Percentiles rank a stretch among this genome's conserved stretches.
phyloP scores from a whole-genome alignment of 2,888 invertebrate species.

The Ischnus inquisitorius region DNA sequence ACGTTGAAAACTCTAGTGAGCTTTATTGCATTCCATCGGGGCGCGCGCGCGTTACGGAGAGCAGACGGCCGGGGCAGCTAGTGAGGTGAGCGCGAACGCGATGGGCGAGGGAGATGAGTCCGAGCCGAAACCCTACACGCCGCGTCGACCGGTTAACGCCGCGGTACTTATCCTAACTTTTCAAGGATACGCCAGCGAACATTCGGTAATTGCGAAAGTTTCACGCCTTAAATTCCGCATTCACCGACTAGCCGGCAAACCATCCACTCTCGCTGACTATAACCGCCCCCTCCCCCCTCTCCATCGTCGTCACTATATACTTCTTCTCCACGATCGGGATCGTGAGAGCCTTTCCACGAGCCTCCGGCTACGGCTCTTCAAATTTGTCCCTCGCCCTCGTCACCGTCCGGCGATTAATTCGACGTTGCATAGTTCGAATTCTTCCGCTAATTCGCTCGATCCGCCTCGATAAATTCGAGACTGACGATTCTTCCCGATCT shows the following conservation, averaged over 20 bases:
- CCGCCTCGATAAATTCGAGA: neutral
- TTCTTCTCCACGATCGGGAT: conserved; percentile 26
- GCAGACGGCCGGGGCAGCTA: conserved; percentile 43
- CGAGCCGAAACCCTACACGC: conserved; percentile 47
- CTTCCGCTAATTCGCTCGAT: neutral
- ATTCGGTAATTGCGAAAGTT: conserved; percentile 84
- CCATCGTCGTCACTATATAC: conserved; percentile 9
- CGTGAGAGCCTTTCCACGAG: conserved; percentile 1
- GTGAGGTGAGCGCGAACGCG: conserved; percentile 57
- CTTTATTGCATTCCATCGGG: conserved; percentile 77
- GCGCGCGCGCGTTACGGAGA: conserved; percentile 59
- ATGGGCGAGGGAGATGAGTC: conserved; percentile 56
- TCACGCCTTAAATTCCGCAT: conserved; percentile 81
- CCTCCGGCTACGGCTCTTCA: neutral
- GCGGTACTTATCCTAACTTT: conserved; percentile 75
- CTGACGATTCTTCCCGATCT: neutral
- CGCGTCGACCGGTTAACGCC: conserved; percentile 48
- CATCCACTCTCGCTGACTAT: conserved; percentile 16
- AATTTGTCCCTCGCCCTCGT: neutral
- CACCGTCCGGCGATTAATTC: conserved; percentile 25
- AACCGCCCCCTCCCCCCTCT: too few relatives aligned
- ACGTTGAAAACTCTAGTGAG: conserved; percentile 65
- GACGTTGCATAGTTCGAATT: neutral
- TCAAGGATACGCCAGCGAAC: conserved; percentile 81
- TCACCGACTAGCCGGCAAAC: conserved; percentile 57